Percentiles rank a stretch among this genome's conserved stretches.
Evolutionary conservation across 1,140 invertebrate genomes (phyloP).

Genomic region (Hycleus cichorii): DNA sequence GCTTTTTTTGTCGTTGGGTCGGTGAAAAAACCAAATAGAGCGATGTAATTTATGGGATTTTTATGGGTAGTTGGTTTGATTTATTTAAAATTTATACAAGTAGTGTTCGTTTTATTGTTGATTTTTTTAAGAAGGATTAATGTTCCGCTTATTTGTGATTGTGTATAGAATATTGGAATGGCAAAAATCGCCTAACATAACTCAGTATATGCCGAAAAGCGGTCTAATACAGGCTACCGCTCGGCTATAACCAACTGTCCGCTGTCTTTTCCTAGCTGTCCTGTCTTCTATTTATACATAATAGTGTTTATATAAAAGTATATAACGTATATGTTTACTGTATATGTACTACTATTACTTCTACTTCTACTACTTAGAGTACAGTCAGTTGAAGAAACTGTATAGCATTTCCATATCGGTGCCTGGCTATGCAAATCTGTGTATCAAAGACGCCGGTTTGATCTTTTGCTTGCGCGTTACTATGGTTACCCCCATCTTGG

Average conservation of each 20-base stretch:
- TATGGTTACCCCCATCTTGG: slow-evolving; percentile 27
- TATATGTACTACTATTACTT: no score
- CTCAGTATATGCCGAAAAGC: slow-evolving; percentile 37
- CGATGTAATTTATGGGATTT: neutral
- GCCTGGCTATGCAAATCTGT: slow-evolving; percentile 31
- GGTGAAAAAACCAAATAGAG: neutral
- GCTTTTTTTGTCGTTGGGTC: neutral
- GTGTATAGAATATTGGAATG: slow-evolving; percentile 25
- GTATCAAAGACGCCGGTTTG: slow-evolving; percentile 28
- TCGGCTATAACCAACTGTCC: no score
- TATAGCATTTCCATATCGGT: slow-evolving; percentile 35
- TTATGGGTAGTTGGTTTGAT: neutral
- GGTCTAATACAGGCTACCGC: slow-evolving; percentile 2
- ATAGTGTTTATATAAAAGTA: no score
- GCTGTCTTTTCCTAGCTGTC: no score
- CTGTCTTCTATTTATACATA: no score
- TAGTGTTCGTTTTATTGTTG: no score
- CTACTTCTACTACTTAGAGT: neutral
- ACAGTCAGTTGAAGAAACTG: slow-evolving; percentile 29
- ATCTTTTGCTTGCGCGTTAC: slow-evolving; percentile 20
- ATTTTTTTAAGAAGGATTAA: neutral
- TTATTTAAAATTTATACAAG: no score
- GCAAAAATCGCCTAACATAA: slow-evolving; percentile 38
- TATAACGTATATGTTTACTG: no score
- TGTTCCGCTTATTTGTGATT: slow-evolving; percentile 19